These are phyloP conservation scores for Heteromyza rotundicornis DNA, from an alignment of 2,888 invertebrate genomes.

Conservation along the genomic window DNA sequence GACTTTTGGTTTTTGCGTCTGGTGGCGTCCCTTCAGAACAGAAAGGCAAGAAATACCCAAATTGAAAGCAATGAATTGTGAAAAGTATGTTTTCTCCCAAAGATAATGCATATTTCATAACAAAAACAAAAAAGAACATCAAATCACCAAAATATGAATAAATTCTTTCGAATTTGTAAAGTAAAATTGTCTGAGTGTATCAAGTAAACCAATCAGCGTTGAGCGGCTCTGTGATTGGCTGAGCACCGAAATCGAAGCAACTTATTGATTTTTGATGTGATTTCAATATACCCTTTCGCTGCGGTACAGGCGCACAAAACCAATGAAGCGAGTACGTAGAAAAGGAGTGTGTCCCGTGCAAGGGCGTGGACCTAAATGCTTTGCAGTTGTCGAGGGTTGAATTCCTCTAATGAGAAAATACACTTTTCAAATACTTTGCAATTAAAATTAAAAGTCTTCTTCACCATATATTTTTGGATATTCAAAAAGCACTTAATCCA, in stretches of 20 bases:
- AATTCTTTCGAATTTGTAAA: background rate
- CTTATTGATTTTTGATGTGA: conserved; percentile 9
- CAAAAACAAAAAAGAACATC: background rate
- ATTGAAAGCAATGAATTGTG: conserved; percentile 54
- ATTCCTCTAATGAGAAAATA: too few species aligned
- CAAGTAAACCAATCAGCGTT: conserved; percentile 51
- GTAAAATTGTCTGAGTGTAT: conserved; percentile 27
- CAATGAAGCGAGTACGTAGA: background rate
- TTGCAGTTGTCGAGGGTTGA: too few species aligned
- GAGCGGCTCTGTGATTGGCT: conserved; percentile 50
- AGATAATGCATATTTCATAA: conserved; percentile 48
- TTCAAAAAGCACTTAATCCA: too few species aligned
- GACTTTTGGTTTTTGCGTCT: conserved; percentile 44
- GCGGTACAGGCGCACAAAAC: background rate
- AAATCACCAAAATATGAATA: background rate
- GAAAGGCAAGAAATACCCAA: conserved; percentile 29
- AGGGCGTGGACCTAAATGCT: too few species aligned
- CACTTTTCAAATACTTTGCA: too few species aligned
- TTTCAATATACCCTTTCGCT: background rate
- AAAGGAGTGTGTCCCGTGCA: too few species aligned
- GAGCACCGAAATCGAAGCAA: conserved; percentile 54
- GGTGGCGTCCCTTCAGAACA: background rate
- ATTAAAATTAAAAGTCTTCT: too few species aligned
- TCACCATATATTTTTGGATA: too few species aligned
- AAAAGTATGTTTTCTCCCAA: conserved; percentile 51